Evolutionary conservation across 2,113 vertebrate species (phyloP).

Genomic region (Motacilla alba): DNA sequence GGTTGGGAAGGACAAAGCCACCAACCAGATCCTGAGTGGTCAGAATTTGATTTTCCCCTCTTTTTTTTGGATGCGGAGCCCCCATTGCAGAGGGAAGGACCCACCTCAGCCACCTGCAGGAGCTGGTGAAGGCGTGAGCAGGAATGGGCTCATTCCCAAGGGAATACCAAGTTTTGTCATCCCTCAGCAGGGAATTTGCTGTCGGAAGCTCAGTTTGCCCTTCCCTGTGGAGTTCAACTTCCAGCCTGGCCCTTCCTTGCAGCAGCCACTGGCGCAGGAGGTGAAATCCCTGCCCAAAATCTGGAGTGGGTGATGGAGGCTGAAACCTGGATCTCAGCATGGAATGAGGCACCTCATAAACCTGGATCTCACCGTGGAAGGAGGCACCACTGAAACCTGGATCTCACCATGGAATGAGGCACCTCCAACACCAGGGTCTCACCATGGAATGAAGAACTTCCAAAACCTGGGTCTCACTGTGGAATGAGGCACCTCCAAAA

Average conservation of each 20-base stretch:
- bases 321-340: not conserved
- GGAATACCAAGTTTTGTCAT: not conserved
- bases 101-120: not conserved
- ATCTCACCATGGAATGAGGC: not conserved
- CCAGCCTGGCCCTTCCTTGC: not conserved
- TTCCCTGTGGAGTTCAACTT: not conserved
- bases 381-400: fast-evolving
- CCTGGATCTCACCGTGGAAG: not conserved
- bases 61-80: not conserved
- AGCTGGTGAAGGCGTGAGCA: not conserved
- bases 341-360: too few relatives aligned
- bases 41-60: not conserved
- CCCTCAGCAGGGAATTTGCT: not conserved
- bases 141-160: not conserved
- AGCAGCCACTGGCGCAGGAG: not conserved
- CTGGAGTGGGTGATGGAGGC: not conserved
- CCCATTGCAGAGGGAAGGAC: not conserved
- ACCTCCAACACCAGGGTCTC: not conserved
- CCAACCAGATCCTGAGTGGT: not conserved
- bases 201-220: not conserved
- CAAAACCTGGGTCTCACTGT: too few relatives aligned
- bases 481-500: too few relatives aligned
- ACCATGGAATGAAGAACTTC: not conserved
- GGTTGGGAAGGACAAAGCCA: not conserved
- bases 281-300: not conserved